Evolutionary conservation across 2,113 vertebrate genomes (phyloP).

Genomic region (Bubo blakistoni): DNA sequence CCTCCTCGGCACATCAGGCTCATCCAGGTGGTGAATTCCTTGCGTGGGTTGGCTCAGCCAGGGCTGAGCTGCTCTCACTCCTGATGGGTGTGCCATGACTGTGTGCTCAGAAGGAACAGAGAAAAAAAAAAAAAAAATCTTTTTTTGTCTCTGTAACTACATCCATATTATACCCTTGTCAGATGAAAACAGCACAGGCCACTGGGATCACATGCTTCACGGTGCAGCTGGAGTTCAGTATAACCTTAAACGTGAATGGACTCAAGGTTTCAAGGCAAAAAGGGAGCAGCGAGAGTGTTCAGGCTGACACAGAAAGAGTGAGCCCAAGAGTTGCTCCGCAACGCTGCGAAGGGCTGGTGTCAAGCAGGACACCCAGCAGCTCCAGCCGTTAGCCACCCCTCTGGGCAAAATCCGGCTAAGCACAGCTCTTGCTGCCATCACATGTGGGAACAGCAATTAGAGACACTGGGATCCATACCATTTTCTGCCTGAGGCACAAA

Average conservation of each 20-base stretch:
- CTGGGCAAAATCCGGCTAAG: background rate
- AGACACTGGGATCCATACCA: background rate
- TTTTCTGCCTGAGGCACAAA: background rate
- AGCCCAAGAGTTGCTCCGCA: background rate
- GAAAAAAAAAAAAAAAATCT: background rate
- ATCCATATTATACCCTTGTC: background rate
- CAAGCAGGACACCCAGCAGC: fast-evolving
- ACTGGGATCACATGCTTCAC: fast-evolving
- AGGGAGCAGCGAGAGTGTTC: fast-evolving
- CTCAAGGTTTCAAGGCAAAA: background rate
- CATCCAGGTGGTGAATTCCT: background rate
- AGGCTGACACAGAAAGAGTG: background rate
- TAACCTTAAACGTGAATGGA: background rate
- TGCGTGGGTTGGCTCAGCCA: background rate
- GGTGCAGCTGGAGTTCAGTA: background rate
- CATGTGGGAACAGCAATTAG: background rate
- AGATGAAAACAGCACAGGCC: background rate
- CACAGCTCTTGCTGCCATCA: background rate
- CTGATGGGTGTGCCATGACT: background rate
- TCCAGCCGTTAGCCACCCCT: fast-evolving
- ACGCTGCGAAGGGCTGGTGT: background rate
- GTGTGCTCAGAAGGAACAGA: background rate
- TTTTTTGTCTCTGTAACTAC: background rate
- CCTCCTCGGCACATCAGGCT: background rate
- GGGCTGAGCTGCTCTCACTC: background rate